Evolutionary conservation across 1,140 invertebrate genomes (phyloP).

Genomic region (Spodoptera litura): DNA sequence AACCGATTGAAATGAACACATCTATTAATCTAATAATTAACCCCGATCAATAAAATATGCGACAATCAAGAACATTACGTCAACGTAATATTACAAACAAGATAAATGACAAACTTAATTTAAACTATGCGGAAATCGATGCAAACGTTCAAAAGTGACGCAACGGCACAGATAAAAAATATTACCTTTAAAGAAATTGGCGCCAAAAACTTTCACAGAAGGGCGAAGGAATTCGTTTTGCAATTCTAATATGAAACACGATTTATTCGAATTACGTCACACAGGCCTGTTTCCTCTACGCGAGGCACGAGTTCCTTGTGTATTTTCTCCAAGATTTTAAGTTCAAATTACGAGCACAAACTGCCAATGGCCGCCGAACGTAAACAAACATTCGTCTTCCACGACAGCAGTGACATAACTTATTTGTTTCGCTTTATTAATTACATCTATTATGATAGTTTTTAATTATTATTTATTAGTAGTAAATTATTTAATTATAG

Average conservation of each 20-base stretch:
- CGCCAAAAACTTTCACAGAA: slow-evolving; percentile 42
- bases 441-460: slow-evolving; percentile 9
- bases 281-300: slow-evolving; percentile 9
- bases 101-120: slow-evolving; percentile 24
- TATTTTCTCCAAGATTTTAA: slow-evolving; percentile 9
- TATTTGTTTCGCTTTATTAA: slow-evolving; percentile 31
- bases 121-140: slow-evolving; percentile 25
- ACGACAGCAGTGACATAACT: slow-evolving; percentile 39
- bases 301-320: slow-evolving; percentile 3
- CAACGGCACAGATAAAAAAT: slow-evolving; percentile 22
- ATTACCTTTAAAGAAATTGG: slow-evolving; percentile 22
- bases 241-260: slow-evolving; percentile 37
- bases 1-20: not conserved
- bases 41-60: slow-evolving; percentile 23
- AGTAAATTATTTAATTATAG: slow-evolving; percentile 21
- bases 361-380: slow-evolving; percentile 10
- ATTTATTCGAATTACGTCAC: slow-evolving; percentile 38
- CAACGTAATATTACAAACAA: not conserved
- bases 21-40: slow-evolving; percentile 25
- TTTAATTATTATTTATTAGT: slow-evolving; percentile 28
- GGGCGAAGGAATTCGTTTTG: slow-evolving; percentile 43
- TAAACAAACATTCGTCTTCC: slow-evolving; percentile 33
- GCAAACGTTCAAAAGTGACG: slow-evolving; percentile 1
- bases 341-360: slow-evolving; percentile 7
- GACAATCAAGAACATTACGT: slow-evolving; percentile 1